phyloP scores from a whole-genome alignment of 2,888 invertebrate species.

The Rhyacophila evoluta region DNA sequence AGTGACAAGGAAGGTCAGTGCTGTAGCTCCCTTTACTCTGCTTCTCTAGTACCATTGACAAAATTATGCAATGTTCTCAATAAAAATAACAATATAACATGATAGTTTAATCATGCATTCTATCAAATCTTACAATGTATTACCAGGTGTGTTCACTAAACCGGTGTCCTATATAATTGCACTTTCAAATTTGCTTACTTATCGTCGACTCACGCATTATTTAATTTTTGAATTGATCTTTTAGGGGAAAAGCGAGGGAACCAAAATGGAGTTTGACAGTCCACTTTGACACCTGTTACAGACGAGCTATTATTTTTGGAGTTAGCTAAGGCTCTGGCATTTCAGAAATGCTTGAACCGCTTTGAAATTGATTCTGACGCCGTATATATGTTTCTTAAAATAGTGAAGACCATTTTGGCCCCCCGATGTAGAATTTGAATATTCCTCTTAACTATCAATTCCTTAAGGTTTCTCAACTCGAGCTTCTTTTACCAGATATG shows the following conservation, averaged over 20 bases:
- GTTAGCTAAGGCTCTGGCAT: constrained; percentile 17
- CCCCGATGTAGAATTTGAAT: background rate
- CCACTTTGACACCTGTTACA: constrained; percentile 32
- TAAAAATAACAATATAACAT: constrained; percentile 12
- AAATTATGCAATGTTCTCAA: constrained; percentile 41
- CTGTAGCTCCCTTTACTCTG: constrained; percentile 34
- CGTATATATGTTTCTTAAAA: background rate
- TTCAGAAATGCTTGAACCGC: constrained; percentile 26
- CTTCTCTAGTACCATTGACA: constrained; percentile 27
- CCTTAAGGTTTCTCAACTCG: background rate
- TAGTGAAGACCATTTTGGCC: background rate
- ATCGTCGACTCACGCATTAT: background rate
- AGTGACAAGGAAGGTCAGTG: constrained; percentile 46
- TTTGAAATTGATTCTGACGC: background rate
- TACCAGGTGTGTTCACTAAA: constrained; percentile 13
- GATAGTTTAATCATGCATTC: background rate
- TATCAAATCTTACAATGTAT: constrained; percentile 1
- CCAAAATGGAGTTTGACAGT: constrained; percentile 25
- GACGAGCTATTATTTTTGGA: constrained; percentile 34
- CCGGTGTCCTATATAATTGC: background rate
- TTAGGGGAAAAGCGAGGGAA: background rate
- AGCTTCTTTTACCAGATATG: no score
- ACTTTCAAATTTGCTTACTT: background rate
- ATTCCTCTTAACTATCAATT: background rate
- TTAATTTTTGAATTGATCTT: background rate